These are phyloP conservation scores for Ommatoiulus sabulosus DNA, from an alignment of 2,888 invertebrate species.

Conservation along the genomic window DNA sequence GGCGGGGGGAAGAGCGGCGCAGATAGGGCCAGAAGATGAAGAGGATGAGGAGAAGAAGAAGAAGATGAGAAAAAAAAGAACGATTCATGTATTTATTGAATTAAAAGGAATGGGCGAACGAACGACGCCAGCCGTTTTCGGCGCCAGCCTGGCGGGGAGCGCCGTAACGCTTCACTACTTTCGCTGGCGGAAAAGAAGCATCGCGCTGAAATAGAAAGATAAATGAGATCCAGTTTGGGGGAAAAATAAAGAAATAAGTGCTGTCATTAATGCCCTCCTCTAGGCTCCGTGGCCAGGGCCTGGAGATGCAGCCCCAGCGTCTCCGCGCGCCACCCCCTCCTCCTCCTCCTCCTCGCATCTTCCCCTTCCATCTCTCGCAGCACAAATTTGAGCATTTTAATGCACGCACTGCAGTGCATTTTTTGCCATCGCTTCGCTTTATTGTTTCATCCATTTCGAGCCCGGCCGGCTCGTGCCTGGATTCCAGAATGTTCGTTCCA, in stretches of 20 bases:
- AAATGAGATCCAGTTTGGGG: slow-evolving; percentile 50
- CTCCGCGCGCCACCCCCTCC: neutral
- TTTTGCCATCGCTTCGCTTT: neutral
- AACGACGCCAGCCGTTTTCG: slow-evolving; percentile 48
- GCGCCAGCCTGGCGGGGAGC: slow-evolving; percentile 57
- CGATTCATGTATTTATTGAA: slow-evolving; percentile 55
- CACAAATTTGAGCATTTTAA: slow-evolving; percentile 7
- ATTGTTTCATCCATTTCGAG: neutral
- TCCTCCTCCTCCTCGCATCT: neutral
- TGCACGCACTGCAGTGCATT: neutral
- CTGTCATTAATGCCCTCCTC: slow-evolving; percentile 47
- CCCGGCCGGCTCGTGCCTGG: neutral
- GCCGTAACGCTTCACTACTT: slow-evolving; percentile 51
- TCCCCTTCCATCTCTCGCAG: neutral
- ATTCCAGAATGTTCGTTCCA: neutral
- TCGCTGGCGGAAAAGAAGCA: slow-evolving; percentile 55
- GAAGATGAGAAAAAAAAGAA: neutral
- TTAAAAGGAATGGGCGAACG: slow-evolving; percentile 52
- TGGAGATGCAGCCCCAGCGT: neutral
- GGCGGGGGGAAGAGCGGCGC: slow-evolving; percentile 52
- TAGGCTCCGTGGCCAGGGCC: neutral
- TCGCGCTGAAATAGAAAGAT: slow-evolving; percentile 53
- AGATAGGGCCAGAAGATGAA: neutral
- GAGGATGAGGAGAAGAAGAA: neutral
- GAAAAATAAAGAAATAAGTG: slow-evolving; percentile 55